Percentiles rank a stretch among this genome's conserved stretches.
These are phyloP conservation scores for Podarcis lilfordi DNA, from an alignment of 2,797 vertebrate genomes.

Conservation along the genomic window DNA sequence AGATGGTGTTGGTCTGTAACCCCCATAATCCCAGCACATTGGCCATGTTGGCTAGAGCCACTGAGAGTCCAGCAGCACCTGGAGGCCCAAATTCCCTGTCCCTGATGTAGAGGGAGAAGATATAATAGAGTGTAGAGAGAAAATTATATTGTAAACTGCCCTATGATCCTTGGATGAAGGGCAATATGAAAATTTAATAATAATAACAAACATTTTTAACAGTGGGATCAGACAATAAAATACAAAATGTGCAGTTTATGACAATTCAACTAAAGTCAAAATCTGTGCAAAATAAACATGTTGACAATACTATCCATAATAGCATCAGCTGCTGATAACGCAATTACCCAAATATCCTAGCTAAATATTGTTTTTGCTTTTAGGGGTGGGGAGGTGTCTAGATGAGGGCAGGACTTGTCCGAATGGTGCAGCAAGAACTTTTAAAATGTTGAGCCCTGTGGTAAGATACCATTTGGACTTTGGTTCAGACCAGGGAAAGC, in stretches of 20 bases:
- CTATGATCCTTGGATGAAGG: too few species aligned
- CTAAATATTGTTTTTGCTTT: background rate
- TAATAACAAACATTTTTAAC: background rate
- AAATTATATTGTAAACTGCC: too few species aligned
- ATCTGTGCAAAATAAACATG: background rate
- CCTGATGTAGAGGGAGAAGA: background rate
- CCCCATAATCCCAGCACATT: too few species aligned
- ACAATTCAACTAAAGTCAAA: background rate
- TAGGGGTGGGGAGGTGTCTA: too few species aligned
- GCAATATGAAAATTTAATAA: too few species aligned
- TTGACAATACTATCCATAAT: background rate
- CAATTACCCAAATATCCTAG: background rate
- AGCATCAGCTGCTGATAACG: background rate
- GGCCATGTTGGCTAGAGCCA: too few species aligned
- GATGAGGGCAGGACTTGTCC: background rate
- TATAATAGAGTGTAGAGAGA: background rate
- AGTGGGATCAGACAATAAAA: background rate
- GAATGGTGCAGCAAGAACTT: background rate
- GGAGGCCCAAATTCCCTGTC: too few species aligned
- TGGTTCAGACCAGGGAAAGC: background rate
- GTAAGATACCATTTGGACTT: background rate
- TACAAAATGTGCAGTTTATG: background rate
- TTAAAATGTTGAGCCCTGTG: background rate
- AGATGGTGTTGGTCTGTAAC: too few species aligned
- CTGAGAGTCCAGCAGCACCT: too few species aligned